phyloP scores from a whole-genome alignment of 2,113 vertebrate species.

The Planiliza haematocheilus region DNA sequence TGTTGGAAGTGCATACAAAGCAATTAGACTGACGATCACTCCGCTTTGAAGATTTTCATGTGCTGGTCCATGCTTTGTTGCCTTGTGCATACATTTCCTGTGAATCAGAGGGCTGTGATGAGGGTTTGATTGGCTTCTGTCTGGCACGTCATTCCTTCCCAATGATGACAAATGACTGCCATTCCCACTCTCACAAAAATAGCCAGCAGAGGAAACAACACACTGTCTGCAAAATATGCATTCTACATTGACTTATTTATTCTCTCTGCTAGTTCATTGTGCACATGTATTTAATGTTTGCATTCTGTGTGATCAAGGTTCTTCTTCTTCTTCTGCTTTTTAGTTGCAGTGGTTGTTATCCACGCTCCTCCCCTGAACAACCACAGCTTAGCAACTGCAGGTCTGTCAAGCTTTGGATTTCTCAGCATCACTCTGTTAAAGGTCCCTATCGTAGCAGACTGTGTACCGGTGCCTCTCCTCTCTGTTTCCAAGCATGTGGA shows the following conservation, averaged over 20 bases:
- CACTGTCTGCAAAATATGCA: background rate
- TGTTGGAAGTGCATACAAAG: conserved; percentile 9
- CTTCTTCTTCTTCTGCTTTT: background rate
- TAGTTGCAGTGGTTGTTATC: no score
- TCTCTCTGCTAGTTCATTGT: background rate
- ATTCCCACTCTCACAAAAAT: background rate
- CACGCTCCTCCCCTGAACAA: no score
- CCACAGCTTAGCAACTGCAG: background rate
- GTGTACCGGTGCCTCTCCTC: no score
- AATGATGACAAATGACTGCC: conserved; percentile 56
- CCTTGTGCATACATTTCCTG: conserved; percentile 46
- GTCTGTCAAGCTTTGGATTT: background rate
- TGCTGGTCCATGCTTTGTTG: conserved; percentile 29
- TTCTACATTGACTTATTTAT: background rate
- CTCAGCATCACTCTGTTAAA: background rate
- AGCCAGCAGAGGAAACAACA: background rate
- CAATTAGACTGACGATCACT: conserved; percentile 12
- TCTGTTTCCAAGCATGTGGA: no score
- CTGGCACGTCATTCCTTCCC: conserved; percentile 45
- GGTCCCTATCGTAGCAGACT: no score
- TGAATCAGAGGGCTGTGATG: conserved; percentile 42
- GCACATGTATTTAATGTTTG: background rate
- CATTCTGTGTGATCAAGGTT: background rate
- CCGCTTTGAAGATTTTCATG: conserved; percentile 46
- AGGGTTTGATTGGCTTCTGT: conserved; percentile 48